These are phyloP conservation scores for Pterocles gutturalis DNA, from an alignment of 2,113 vertebrate genomes.

Conservation along the genomic window DNA sequence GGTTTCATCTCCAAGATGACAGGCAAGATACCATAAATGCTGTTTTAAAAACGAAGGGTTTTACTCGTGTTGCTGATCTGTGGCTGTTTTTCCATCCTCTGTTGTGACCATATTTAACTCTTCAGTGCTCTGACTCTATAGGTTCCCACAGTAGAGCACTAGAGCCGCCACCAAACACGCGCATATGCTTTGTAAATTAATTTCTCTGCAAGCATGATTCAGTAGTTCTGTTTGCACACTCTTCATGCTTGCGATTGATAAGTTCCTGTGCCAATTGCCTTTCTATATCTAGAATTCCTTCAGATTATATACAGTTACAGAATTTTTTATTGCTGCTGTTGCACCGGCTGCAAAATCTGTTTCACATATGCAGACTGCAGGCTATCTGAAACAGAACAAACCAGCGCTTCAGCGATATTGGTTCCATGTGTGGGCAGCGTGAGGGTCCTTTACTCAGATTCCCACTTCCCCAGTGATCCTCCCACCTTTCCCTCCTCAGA, in stretches of 20 bases:
- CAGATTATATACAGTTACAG: neutral
- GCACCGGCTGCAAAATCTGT: neutral
- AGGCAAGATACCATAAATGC: neutral
- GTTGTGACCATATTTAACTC: neutral
- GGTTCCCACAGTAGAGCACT: neutral
- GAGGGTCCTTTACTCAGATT: neutral
- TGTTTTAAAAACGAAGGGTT: neutral
- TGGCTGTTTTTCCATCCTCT: neutral
- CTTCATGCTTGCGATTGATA: neutral
- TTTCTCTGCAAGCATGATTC: neutral
- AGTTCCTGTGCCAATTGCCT: neutral
- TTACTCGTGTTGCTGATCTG: neutral
- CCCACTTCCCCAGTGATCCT: neutral
- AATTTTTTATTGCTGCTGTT: neutral
- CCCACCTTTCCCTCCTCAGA: neutral
- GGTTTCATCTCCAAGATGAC: slow-evolving; percentile 34
- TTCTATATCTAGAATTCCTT: neutral
- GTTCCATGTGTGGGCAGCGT: neutral
- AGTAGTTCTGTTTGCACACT: neutral
- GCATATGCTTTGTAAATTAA: neutral
- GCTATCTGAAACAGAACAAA: neutral
- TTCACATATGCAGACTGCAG: neutral
- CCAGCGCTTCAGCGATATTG: neutral
- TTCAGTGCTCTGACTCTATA: neutral
- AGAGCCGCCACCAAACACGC: neutral